Evolutionary conservation across 2,888 invertebrate species (phyloP), one percentile per base, ranked within the genome.

Genomic region (Dione vanillae): DNA sequence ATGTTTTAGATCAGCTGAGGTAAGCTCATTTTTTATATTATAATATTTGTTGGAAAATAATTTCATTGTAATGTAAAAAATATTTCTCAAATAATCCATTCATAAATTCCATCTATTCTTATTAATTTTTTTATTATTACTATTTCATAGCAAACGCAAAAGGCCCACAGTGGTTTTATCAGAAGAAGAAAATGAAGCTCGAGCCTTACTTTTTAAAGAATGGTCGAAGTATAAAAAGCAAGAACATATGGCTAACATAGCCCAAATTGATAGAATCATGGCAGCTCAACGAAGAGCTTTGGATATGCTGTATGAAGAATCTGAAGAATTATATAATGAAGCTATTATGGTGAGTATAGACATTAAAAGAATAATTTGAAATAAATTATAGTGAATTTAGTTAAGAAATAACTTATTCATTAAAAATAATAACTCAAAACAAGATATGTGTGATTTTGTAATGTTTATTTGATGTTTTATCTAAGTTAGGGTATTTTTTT

Each of bases 281-380:
- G 91, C 89, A 56, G 94, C 96, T 0, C 98, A 98, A 86, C 94
- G 94, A 75, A 95, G 94, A 79, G 98, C 99, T 0, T 88, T 99
- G 2, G 95, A 96, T 67, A 97, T 97, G 84, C 91, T 99, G 9
- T 94, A 95, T 79, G 94, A 94, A 35, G 97, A 96, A 80, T 98
- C 98, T 0, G 97, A 97, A 81, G 96, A 97, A 49, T 93, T 99
- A 0, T 99, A 98, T 86, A 94, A 96, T 83, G 96, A 96, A 83
- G 98, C 99, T 16, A 95, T 98, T 75, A 94, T 96, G 95, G 97
- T 97, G 27, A 14, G n/a, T 61, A n/a, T 45, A n/a, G n/a, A 61
- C 0, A 9, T 14, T 59, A 41, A 0, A 12, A 41, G 2, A 0
- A 37, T 40, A 11, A 47, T 49, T 19, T 49, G 2, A 27, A 27